phyloP scores from a whole-genome alignment of 2,888 invertebrate species.

The Drosophila macrothrix region DNA sequence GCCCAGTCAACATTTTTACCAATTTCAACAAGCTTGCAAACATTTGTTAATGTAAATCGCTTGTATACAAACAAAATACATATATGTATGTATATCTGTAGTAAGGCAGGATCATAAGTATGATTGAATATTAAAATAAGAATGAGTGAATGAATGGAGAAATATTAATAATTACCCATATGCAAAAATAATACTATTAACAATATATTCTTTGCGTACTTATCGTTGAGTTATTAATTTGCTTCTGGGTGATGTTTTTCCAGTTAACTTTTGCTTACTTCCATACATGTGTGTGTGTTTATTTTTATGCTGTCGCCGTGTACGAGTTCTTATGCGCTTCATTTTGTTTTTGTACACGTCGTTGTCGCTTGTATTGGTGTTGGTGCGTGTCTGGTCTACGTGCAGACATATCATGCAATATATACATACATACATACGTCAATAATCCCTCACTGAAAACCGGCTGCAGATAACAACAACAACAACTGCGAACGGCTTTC shows the following conservation, averaged over 20 bases:
- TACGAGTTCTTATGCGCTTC: constrained; percentile 74
- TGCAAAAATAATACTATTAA: constrained; percentile 18
- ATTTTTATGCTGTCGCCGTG: constrained; percentile 77
- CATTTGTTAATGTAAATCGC: neutral
- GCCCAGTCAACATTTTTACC: constrained; percentile 54
- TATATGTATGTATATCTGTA: neutral
- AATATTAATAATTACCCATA: neutral
- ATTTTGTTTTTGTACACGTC: constrained; percentile 65
- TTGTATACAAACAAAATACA: neutral
- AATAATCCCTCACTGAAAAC: constrained; percentile 79
- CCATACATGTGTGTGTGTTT: constrained; percentile 55
- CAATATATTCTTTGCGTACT: constrained; percentile 30
- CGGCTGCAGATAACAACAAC: constrained; percentile 74
- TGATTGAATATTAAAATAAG: neutral
- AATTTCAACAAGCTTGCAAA: neutral
- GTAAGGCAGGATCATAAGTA: neutral
- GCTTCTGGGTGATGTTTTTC: constrained; percentile 74
- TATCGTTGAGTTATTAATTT: constrained; percentile 34
- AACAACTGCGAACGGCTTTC: constrained; percentile 59
- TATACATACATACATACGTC: constrained; percentile 56
- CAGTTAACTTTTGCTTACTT: constrained; percentile 62
- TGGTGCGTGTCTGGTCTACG: constrained; percentile 75
- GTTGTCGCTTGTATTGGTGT: constrained; percentile 52
- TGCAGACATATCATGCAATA: constrained; percentile 75
- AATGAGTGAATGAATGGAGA: neutral